These are phyloP conservation scores for Andrena bicolor DNA, from an alignment of 2,888 invertebrate species.

Conservation along the genomic window DNA sequence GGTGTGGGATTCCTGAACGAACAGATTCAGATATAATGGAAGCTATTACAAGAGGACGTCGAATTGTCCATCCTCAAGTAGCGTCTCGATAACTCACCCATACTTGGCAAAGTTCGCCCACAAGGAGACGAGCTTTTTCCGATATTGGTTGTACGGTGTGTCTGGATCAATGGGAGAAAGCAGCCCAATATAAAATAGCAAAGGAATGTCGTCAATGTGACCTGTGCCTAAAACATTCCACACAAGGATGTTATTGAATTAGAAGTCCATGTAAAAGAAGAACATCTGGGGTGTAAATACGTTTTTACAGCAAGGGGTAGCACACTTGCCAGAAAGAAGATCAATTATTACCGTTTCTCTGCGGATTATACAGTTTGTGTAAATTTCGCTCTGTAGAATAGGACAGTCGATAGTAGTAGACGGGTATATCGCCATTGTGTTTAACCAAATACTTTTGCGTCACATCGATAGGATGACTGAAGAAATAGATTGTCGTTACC, in stretches of 20 bases:
- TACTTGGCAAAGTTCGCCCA: constrained; percentile 88
- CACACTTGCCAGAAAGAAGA: constrained; percentile 86
- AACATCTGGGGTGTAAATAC: too few species aligned
- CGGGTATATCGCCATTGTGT: constrained; percentile 26
- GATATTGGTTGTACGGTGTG: constrained; percentile 77
- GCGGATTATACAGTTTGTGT: constrained; percentile 86
- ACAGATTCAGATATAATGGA: too few species aligned
- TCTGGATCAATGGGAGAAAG: constrained; percentile 66
- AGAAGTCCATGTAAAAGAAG: background rate
- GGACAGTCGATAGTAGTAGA: constrained; percentile 72
- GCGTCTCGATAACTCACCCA: constrained; percentile 44
- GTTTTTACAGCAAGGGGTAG: too few species aligned
- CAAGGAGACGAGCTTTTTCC: constrained; percentile 85
- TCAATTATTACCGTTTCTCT: constrained; percentile 86
- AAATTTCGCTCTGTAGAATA: constrained; percentile 57
- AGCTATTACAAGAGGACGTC: too few species aligned
- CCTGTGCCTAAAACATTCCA: constrained; percentile 59
- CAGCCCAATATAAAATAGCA: constrained; percentile 85
- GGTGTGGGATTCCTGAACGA: constrained; percentile 71
- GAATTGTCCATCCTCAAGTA: too few species aligned
- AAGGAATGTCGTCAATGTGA: constrained; percentile 86
- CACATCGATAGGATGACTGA: constrained; percentile 66
- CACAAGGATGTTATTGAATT: background rate
- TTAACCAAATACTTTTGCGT: constrained; percentile 64
- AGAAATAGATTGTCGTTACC: constrained; percentile 56